A percentile compares a stretch with the other conserved stretches of the same genome.
Evolutionary conservation across 2,113 vertebrate genomes (phyloP).

Genomic region (Microcebus ravelobensis): DNA sequence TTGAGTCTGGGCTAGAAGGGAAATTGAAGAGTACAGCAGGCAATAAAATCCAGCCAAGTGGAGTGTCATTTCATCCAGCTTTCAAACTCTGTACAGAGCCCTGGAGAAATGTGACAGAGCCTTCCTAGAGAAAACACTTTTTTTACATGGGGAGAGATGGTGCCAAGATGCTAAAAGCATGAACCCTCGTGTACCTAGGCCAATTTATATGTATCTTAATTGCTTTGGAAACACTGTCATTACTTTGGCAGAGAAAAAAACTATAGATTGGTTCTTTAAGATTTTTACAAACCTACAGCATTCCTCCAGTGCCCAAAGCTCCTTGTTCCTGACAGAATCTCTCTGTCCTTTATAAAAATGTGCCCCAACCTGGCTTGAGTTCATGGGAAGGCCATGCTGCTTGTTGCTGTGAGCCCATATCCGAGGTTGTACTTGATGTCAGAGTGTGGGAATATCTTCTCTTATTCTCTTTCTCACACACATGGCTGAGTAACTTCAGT

Average conservation of each 20-base stretch:
- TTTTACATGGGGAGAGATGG: neutral
- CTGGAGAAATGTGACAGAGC: neutral
- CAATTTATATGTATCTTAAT: constrained; percentile 44
- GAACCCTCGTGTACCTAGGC: constrained; percentile 3
- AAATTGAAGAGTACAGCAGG: constrained; percentile 68
- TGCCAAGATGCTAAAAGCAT: neutral
- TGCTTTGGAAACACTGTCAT: constrained; percentile 34
- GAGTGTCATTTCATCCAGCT: constrained; percentile 17
- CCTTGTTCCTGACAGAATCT: neutral
- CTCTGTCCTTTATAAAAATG: constrained; percentile 8
- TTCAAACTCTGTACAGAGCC: constrained; percentile 39
- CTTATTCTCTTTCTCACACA: constrained; percentile 27
- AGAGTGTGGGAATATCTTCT: constrained; percentile 20
- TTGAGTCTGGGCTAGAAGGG: constrained; percentile 74
- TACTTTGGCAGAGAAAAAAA: neutral
- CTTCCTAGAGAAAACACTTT: constrained; percentile 38
- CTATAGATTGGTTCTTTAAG: neutral
- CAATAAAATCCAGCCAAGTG: constrained; percentile 61
- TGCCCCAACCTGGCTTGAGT: neutral
- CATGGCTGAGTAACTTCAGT: constrained; percentile 61
- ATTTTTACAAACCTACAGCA: neutral
- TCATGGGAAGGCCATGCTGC: neutral
- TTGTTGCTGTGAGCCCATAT: constrained; percentile 16
- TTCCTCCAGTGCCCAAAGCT: neutral
- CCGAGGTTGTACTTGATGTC: neutral